Conservation (phyloP, 2,113 vertebrate species). For the Coreoperca whiteheadi region DNA sequence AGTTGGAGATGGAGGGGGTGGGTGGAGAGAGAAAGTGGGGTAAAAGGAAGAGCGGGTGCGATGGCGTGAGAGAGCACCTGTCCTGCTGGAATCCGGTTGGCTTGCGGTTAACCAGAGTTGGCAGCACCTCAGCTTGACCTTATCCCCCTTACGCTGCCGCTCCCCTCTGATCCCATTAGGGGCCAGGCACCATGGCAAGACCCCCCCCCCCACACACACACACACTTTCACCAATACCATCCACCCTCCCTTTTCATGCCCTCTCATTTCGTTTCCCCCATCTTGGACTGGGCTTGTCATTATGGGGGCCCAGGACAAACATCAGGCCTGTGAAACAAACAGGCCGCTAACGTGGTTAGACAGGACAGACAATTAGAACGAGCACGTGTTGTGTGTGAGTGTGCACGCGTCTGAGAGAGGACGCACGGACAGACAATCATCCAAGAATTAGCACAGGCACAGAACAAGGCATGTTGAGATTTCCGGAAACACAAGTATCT, state of each 20-base stretch:
- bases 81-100: conserved; percentile 63
- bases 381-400: conserved; percentile 42
- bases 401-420: conserved; percentile 10
- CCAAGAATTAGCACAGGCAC: conserved; percentile 17
- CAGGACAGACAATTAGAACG: conserved; percentile 73
- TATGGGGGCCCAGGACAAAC: conserved; percentile 72
- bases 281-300: conserved; percentile 48
- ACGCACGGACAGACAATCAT: conserved; percentile 1
- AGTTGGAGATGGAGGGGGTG: conserved; percentile 28
- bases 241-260: conserved; percentile 21
- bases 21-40: conserved; percentile 35
- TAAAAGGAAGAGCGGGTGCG: conserved; percentile 61
- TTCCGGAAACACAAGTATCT: background rate
- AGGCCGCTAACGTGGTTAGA: conserved; percentile 70
- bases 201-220: conserved; percentile 4
- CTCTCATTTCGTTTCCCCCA: conserved; percentile 48
- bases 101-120: conserved; percentile 79
- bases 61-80: conserved; percentile 83
- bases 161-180: conserved; percentile 82
- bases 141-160: conserved; percentile 64
- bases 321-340: conserved; percentile 72
- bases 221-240: conserved; percentile 24
- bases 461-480: background rate
- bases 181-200: conserved; percentile 69
- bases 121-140: conserved; percentile 81